Evolutionary conservation across 2,888 invertebrate genomes (phyloP).

Genomic region (Rhaphigaster nebulosa): DNA sequence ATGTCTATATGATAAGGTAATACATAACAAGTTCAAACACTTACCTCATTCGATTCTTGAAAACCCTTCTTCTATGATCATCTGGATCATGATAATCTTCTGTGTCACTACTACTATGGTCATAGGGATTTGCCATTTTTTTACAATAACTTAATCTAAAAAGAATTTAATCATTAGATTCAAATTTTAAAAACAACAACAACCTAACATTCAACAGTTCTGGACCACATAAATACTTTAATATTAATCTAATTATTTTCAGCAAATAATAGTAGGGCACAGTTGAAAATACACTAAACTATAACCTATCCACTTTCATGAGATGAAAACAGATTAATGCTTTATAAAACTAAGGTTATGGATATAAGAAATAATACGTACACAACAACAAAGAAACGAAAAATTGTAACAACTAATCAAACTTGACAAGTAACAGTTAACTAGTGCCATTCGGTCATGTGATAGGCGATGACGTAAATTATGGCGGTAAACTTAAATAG

Average conservation of each 20-base stretch:
- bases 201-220: not conserved
- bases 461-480: not conserved
- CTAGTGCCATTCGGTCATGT: conserved; percentile 20
- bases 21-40: conserved; percentile 64
- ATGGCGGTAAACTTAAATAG: conserved; percentile 4
- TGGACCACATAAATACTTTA: not conserved
- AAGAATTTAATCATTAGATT: not conserved
- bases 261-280: not conserved
- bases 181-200: not conserved
- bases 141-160: conserved; percentile 53
- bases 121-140: conserved; percentile 66
- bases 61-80: conserved; percentile 76
- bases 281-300: not conserved
- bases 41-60: conserved; percentile 80
- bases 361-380: not conserved
- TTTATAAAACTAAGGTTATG: not conserved
- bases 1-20: conserved; percentile 61
- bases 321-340: not conserved
- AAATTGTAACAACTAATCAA: conserved; percentile 35
- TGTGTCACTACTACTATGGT: conserved; percentile 84
- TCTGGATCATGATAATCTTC: conserved; percentile 86
- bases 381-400: conserved; percentile 6
- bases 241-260: not conserved
- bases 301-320: not conserved
- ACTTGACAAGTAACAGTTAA: conserved; percentile 27